A percentile compares a stretch with the other conserved stretches of the same genome.
Conservation (phyloP, 2,113 vertebrate genomes). For the Nipponia nippon region DNA sequence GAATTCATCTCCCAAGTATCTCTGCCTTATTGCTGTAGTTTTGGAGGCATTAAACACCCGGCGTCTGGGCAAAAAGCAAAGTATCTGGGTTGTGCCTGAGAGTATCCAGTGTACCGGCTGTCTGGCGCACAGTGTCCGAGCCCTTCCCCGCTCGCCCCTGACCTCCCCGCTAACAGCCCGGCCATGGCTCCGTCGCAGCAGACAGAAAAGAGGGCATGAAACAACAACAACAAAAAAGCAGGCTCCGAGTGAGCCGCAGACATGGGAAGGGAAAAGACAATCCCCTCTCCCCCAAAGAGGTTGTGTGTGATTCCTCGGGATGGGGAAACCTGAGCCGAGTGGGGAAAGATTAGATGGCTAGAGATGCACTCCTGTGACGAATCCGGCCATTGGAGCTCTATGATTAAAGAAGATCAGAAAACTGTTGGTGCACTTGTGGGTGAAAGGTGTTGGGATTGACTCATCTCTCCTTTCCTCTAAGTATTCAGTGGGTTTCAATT, state of each 20-base stretch:
- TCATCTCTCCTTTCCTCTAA: constrained; percentile 44
- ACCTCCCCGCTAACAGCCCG: background rate
- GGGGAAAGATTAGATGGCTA: constrained; percentile 20
- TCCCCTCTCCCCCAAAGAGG: background rate
- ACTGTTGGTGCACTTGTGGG: constrained; percentile 10
- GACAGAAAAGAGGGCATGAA: background rate
- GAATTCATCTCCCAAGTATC: background rate
- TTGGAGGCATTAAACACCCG: background rate
- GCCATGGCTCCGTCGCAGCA: background rate
- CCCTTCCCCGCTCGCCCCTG: background rate
- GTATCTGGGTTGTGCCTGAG: background rate
- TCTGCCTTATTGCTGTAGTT: constrained; percentile 26
- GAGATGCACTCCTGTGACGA: constrained; percentile 9
- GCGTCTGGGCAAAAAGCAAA: background rate
- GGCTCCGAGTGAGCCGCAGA: background rate
- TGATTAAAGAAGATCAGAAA: constrained; percentile 54
- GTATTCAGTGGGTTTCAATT: constrained; percentile 34
- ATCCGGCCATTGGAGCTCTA: constrained; percentile 43
- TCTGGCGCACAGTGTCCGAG: background rate
- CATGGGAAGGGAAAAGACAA: background rate
- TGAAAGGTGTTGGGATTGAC: constrained; percentile 56
- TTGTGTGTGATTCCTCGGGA: constrained; percentile 13
- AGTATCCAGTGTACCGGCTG: constrained; percentile 9
- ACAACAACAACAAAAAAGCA: background rate
- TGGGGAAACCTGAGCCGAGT: background rate